Evolutionary conservation across 2,888 invertebrate genomes (phyloP).

Genomic region (Drosophila robusta): DNA sequence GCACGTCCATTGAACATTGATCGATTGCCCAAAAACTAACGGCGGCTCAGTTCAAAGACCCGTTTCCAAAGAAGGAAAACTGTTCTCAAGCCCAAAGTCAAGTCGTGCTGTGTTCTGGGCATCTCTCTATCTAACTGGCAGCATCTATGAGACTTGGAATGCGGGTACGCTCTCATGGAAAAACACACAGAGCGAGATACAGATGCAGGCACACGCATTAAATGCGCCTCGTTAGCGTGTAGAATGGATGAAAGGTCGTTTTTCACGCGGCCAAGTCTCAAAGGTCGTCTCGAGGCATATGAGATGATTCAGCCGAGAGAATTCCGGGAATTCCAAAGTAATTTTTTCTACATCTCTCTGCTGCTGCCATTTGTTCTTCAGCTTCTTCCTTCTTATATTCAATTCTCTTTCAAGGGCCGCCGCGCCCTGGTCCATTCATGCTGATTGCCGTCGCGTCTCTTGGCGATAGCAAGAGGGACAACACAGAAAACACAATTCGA

Average conservation of each 20-base stretch:
- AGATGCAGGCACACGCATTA: slow-evolving; percentile 39
- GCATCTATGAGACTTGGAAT: slow-evolving; percentile 69
- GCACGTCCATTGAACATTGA: slow-evolving; percentile 57
- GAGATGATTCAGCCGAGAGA: slow-evolving; percentile 73
- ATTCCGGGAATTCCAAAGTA: slow-evolving; percentile 76
- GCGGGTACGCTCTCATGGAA: slow-evolving; percentile 71
- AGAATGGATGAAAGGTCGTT: slow-evolving; percentile 78
- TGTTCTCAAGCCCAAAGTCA: slow-evolving; percentile 74
- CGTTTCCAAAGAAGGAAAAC: slow-evolving; percentile 65
- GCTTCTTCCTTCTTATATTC: slow-evolving; percentile 23
- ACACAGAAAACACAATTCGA: slow-evolving; percentile 44
- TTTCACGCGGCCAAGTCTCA: slow-evolving; percentile 75
- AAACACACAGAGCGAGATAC: slow-evolving; percentile 12
- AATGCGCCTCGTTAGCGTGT: slow-evolving; percentile 74
- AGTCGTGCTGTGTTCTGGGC: slow-evolving; percentile 64
- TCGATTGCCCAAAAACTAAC: slow-evolving; percentile 74
- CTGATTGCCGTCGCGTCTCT: slow-evolving; percentile 70
- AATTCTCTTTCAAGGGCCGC: slow-evolving; percentile 56
- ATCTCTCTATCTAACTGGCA: slow-evolving; percentile 57
- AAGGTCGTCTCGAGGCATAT: slow-evolving; percentile 63
- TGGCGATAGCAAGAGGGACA: slow-evolving; percentile 58
- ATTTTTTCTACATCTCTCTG: slow-evolving; percentile 62
- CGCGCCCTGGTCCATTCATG: slow-evolving; percentile 66
- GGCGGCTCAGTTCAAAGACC: slow-evolving; percentile 78
- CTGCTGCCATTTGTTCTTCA: slow-evolving; percentile 21